A percentile compares a stretch with the other conserved stretches of the same genome.
These are phyloP conservation scores for Lucilia sericata DNA, from an alignment of 1,140 invertebrate genomes.

Conservation along the genomic window DNA sequence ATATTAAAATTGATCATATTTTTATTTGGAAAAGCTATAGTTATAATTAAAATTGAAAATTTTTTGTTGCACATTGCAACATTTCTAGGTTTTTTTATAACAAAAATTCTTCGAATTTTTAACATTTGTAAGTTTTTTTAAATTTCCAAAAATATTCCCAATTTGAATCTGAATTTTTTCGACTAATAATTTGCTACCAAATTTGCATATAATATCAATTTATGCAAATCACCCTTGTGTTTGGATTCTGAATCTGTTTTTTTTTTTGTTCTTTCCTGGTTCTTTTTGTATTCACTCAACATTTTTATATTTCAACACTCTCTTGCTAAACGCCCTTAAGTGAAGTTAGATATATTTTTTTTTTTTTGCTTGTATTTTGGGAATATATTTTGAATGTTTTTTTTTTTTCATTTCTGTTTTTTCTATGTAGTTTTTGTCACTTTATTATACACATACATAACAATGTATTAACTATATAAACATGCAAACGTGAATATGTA, in stretches of 20 bases:
- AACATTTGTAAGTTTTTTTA: neutral
- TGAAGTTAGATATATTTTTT: neutral
- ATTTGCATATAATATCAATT: constrained; percentile 65
- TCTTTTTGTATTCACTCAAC: neutral
- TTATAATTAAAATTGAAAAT: too few relatives aligned
- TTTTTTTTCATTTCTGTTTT: neutral
- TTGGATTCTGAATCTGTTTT: neutral
- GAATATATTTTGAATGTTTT: neutral
- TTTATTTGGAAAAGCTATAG: too few relatives aligned
- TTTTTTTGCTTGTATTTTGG: neutral
- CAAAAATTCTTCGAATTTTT: neutral
- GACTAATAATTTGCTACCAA: constrained; percentile 22
- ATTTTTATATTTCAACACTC: constrained; percentile 22
- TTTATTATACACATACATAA: neutral
- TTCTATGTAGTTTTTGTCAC: neutral
- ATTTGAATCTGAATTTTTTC: neutral
- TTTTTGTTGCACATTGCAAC: too few relatives aligned
- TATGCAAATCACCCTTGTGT: constrained; percentile 62
- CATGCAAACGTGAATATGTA: neutral
- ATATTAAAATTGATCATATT: too few relatives aligned
- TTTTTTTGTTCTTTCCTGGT: neutral
- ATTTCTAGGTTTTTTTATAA: neutral
- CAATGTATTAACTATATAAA: neutral
- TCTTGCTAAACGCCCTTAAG: constrained; percentile 17
- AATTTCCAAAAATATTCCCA: too few relatives aligned